Percentiles rank a stretch among this genome's conserved stretches.
Conservation (phyloP, 2,113 vertebrate genomes). For the Nipponia nippon region DNA sequence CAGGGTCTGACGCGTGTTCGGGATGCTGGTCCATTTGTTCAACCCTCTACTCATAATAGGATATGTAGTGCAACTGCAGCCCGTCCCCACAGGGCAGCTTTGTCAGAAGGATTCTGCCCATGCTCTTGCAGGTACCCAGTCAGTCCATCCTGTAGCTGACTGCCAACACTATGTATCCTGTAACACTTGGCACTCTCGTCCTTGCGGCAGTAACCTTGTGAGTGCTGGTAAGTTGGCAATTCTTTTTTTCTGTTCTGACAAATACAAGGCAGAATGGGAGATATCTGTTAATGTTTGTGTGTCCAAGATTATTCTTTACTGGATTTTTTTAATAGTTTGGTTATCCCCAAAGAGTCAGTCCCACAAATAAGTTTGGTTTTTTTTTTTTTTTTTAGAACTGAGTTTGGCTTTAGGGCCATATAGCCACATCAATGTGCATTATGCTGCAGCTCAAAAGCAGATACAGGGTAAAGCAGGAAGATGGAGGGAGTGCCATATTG, state of each 20-base stretch:
- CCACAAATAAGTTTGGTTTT: neutral
- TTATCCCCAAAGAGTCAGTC: neutral
- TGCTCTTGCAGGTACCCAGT: neutral
- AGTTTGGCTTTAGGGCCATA: neutral
- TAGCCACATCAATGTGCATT: neutral
- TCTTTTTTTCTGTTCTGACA: conserved; percentile 22
- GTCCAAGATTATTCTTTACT: neutral
- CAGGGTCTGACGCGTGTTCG: neutral
- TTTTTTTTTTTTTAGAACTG: neutral
- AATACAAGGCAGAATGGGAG: neutral
- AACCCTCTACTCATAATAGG: neutral
- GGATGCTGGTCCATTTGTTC: neutral
- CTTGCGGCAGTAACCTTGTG: neutral
- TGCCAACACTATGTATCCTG: rapidly evolving
- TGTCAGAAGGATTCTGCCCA: neutral
- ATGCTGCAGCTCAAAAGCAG: conserved; percentile 4
- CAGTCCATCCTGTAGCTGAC: neutral
- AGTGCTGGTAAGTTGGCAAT: conserved; percentile 2
- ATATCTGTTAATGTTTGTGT: neutral
- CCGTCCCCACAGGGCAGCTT: neutral
- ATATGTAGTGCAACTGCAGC: neutral
- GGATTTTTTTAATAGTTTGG: neutral
- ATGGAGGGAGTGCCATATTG: neutral
- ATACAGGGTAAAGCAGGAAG: conserved; percentile 20
- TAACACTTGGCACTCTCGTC: neutral